Conservation (phyloP, 2,888 invertebrate species). For the Lomographa bimaculata region DNA sequence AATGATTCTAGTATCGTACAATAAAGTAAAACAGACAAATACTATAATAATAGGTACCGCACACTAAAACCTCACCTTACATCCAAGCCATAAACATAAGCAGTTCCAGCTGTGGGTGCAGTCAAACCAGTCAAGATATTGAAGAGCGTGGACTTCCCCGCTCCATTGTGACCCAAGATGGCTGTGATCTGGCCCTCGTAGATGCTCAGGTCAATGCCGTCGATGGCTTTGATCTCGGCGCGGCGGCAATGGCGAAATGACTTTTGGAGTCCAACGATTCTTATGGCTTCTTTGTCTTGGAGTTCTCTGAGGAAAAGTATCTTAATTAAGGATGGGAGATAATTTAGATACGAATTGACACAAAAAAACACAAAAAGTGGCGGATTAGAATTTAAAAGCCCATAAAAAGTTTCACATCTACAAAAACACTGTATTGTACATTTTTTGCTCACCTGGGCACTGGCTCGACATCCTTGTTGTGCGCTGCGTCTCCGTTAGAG, state of each 20-base stretch:
- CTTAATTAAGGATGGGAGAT: too few species aligned
- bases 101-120: conserved; percentile 88
- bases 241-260: conserved; percentile 87
- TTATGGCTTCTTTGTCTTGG: conserved; percentile 89
- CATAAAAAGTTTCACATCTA: too few species aligned
- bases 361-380: too few species aligned
- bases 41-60: too few species aligned
- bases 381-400: too few species aligned
- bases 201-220: conserved; percentile 90
- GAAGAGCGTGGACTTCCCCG: conserved; percentile 93
- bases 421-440: too few species aligned
- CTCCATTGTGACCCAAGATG: conserved; percentile 93
- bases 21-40: too few species aligned
- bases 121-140: conserved; percentile 93
- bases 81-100: conserved; percentile 89
- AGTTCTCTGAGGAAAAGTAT: conserved; percentile 86
- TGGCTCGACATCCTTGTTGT: conserved; percentile 87
- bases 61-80: conserved; percentile 81
- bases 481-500: conserved; percentile 76
- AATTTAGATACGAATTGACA: too few species aligned
- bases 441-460: conserved; percentile 81
- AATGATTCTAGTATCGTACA: too few species aligned
- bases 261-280: conserved; percentile 89
- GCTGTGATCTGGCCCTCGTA: conserved; percentile 95
- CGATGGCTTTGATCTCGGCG: conserved; percentile 88